These are phyloP conservation scores for Trachelus troglodyta DNA, from an alignment of 2,888 invertebrate species.

Conservation along the genomic window DNA sequence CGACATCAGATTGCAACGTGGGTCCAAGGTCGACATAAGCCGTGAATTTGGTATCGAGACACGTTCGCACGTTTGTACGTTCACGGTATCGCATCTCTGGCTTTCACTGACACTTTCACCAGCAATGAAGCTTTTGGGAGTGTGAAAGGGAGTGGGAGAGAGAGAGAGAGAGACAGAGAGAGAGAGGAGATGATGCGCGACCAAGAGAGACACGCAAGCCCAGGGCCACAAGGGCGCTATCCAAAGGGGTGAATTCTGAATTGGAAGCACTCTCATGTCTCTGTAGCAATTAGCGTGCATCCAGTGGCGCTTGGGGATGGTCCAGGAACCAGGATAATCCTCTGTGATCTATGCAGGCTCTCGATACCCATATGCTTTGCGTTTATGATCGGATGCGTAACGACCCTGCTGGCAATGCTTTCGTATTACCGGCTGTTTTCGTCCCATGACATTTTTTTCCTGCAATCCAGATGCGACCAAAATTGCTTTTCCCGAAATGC, in stretches of 20 bases:
- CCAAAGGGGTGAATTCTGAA: not conserved
- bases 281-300: slow-evolving; percentile 55
- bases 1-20: not conserved
- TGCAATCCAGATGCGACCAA: not conserved
- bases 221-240: not conserved
- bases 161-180: not conserved
- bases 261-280: slow-evolving; percentile 22
- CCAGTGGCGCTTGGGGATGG: slow-evolving; percentile 43
- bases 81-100: slow-evolving; percentile 9
- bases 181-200: not conserved
- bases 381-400: slow-evolving; percentile 33
- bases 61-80: slow-evolving; percentile 23
- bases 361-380: slow-evolving; percentile 43
- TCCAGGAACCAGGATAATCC: slow-evolving; percentile 47
- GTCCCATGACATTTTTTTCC: not conserved
- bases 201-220: not conserved
- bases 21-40: slow-evolving; percentile 17
- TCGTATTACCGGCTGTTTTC: not conserved
- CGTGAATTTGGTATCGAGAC: slow-evolving; percentile 32
- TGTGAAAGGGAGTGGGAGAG: not conserved
- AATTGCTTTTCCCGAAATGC: not conserved
- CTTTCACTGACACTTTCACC: slow-evolving; percentile 25
- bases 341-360: slow-evolving; percentile 48
- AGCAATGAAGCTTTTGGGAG: not conserved
- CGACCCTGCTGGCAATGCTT: not conserved